Conservation (phyloP, 2,797 vertebrate species). For the Gambusia yucatana region DNA sequence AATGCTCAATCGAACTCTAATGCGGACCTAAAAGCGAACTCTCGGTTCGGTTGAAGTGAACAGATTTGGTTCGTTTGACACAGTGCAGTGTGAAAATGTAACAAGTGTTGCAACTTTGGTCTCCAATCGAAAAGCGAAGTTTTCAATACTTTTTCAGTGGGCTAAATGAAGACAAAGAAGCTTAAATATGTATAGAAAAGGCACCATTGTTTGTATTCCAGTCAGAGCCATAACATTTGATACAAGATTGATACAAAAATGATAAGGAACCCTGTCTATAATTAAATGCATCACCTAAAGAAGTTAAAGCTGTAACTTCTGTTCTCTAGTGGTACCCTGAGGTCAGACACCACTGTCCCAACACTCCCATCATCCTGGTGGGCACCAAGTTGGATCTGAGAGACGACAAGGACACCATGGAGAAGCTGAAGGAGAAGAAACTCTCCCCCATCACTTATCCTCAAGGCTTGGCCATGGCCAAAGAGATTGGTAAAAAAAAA, state of each 20-base stretch:
- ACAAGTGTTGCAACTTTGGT: too few relatives aligned
- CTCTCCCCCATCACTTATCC: slow-evolving; percentile 95
- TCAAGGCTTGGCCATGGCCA: slow-evolving; percentile 96
- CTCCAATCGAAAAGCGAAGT: not conserved
- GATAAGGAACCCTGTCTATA: not conserved
- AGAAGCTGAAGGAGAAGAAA: slow-evolving; percentile 98
- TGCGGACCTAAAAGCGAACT: too few relatives aligned
- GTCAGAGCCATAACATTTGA: not conserved
- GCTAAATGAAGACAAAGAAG: not conserved
- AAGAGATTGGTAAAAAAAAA: slow-evolving; percentile 90
- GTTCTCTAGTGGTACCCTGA: slow-evolving; percentile 92
- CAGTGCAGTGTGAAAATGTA: too few relatives aligned
- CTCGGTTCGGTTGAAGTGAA: too few relatives aligned
- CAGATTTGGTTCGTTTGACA: too few relatives aligned
- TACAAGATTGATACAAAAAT: not conserved
- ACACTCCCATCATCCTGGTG: slow-evolving; percentile 96
- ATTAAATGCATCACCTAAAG: not conserved
- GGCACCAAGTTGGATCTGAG: slow-evolving; percentile 96
- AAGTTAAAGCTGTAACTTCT: not conserved
- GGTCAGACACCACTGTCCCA: slow-evolving; percentile 96
- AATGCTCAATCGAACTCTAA: too few relatives aligned
- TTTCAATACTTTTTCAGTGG: not conserved
- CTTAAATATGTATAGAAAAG: not conserved
- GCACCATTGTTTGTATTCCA: not conserved
- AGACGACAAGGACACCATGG: slow-evolving; percentile 96